Conservation (phyloP, 2,888 invertebrate species). For the Dichetophora obliterata region DNA sequence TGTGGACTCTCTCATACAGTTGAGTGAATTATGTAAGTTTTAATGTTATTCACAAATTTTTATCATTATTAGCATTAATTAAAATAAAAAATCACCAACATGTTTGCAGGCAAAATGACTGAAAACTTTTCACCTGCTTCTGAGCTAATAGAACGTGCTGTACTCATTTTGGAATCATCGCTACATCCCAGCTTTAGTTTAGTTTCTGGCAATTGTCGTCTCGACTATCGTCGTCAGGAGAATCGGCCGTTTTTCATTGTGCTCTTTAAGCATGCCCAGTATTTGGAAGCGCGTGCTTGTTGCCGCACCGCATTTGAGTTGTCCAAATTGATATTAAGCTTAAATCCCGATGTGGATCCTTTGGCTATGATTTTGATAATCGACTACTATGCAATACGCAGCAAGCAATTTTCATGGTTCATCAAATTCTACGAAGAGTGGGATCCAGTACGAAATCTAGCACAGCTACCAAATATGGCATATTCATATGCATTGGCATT, state of each 20-base stretch:
- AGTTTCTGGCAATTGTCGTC: conserved; percentile 78
- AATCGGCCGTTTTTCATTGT: conserved; percentile 86
- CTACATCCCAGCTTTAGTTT: conserved; percentile 86
- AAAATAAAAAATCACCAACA: background rate
- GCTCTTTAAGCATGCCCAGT: conserved; percentile 84
- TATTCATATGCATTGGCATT: conserved; percentile 84
- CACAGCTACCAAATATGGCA: conserved; percentile 89
- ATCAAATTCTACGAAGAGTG: conserved; percentile 74
- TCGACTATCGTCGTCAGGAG: conserved; percentile 85
- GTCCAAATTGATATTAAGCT: conserved; percentile 83
- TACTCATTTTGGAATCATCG: conserved; percentile 82
- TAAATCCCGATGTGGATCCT: conserved; percentile 83
- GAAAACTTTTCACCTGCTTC: conserved; percentile 85
- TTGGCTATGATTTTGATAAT: conserved; percentile 82
- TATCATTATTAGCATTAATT: no score
- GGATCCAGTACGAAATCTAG: conserved; percentile 77
- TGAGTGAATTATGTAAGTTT: conserved; percentile 82
- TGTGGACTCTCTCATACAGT: conserved; percentile 83
- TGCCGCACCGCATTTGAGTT: conserved; percentile 89
- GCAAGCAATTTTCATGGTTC: conserved; percentile 81
- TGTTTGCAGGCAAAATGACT: conserved; percentile 72
- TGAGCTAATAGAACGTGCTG: conserved; percentile 82
- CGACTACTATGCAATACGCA: conserved; percentile 86
- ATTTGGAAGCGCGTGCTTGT: conserved; percentile 84
- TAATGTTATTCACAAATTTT: background rate